Conservation (phyloP, 2,113 vertebrate species). For the Bambusicola thoracicus region DNA sequence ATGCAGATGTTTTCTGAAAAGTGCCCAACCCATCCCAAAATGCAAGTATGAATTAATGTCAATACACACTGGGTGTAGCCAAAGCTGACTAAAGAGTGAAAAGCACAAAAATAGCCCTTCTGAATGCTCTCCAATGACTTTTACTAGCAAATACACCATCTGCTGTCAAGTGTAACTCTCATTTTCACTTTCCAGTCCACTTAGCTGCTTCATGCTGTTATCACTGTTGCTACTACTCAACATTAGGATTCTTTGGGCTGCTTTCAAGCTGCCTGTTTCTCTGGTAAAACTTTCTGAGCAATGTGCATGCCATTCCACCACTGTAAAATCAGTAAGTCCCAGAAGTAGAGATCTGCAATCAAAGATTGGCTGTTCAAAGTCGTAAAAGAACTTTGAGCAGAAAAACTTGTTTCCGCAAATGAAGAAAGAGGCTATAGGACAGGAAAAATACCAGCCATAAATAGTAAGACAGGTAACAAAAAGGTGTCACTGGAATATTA, state of each 20-base stretch:
- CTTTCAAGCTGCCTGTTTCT: not conserved
- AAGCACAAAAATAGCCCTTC: not conserved
- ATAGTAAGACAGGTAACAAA: not conserved
- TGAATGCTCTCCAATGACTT: not conserved
- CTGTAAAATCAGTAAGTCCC: not conserved
- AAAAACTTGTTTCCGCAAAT: not conserved
- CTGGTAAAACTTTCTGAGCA: not conserved
- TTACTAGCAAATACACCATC: not conserved
- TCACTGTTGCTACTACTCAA: not conserved
- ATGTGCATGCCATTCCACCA: not conserved
- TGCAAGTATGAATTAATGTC: not conserved
- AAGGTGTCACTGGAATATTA: accelerated
- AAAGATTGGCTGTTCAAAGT: not conserved
- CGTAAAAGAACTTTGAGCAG: not conserved
- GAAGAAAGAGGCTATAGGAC: not conserved
- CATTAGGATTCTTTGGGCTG: not conserved
- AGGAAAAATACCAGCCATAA: not conserved
- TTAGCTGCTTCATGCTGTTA: not conserved
- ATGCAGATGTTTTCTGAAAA: not conserved
- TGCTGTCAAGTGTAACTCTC: not conserved
- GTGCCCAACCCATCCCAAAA: not conserved
- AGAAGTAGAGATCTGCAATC: not conserved
- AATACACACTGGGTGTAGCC: not conserved
- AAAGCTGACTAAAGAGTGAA: not conserved
- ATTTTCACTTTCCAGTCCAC: slow-evolving; percentile 40